These are phyloP conservation scores for Mizuhopecten yessoensis DNA, from an alignment of 1,140 invertebrate species.

Conservation along the genomic window DNA sequence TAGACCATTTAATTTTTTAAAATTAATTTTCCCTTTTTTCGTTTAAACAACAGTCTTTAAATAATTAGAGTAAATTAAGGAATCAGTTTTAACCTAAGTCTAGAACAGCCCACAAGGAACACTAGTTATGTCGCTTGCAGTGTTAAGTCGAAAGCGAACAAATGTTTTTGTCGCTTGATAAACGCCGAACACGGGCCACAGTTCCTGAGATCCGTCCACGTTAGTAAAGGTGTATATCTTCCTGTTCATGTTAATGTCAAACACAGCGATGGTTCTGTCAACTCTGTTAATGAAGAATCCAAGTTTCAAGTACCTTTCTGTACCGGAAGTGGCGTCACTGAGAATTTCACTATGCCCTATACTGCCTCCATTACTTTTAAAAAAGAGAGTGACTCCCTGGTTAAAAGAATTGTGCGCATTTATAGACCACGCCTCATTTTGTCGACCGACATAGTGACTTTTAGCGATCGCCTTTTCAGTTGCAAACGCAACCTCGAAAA, in stretches of 20 bases:
- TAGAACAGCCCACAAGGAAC: not conserved
- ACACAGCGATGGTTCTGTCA: slow-evolving; percentile 60
- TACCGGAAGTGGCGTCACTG: slow-evolving; percentile 42
- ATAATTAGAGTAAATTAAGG: no score
- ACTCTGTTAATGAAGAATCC: no score
- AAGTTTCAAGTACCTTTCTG: slow-evolving; percentile 36
- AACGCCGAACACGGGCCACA: no score
- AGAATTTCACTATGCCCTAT: no score
- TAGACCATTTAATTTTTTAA: no score
- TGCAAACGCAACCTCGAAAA: not conserved
- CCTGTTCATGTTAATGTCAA: no score
- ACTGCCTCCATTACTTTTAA: no score
- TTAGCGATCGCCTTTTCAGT: not conserved
- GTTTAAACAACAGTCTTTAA: no score
- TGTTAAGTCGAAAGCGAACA: not conserved
- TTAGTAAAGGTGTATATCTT: no score
- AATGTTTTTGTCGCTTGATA: not conserved
- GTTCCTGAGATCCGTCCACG: no score
- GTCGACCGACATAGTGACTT: not conserved
- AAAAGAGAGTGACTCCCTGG: not conserved
- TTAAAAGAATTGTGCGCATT: not conserved
- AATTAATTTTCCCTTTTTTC: no score
- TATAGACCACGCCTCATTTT: not conserved
- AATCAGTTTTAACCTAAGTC: no score
- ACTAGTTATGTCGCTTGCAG: not conserved